These are phyloP conservation scores for Villa cingulata DNA, from an alignment of 2,888 invertebrate genomes.

Conservation along the genomic window DNA sequence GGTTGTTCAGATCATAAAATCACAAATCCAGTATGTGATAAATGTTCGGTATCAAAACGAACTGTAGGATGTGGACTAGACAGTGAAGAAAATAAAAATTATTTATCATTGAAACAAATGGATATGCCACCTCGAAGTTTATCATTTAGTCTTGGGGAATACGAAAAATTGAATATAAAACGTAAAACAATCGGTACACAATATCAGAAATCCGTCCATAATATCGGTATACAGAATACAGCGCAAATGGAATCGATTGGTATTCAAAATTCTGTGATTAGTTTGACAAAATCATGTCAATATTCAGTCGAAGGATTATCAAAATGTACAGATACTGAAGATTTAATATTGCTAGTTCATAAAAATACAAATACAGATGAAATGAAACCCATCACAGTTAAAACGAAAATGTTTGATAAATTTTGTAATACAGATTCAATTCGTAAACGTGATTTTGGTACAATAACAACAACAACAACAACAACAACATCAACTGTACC, in stretches of 20 bases:
- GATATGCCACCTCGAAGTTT: conserved; percentile 40
- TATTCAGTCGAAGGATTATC: conserved; percentile 18
- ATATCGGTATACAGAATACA: conserved; percentile 7
- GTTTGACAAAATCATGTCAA: conserved; percentile 22
- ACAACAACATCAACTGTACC: conserved; percentile 6
- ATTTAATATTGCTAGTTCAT: conserved; percentile 23
- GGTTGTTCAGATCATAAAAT: conserved; percentile 41
- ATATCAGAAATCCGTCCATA: conserved; percentile 12
- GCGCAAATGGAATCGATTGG: conserved; percentile 20
- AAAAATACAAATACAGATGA: conserved; percentile 24
- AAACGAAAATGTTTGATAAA: conserved; percentile 15
- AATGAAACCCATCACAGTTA: conserved; percentile 17
- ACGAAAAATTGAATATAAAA: conserved; percentile 36
- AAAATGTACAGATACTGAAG: conserved; percentile 36
- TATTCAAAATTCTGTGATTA: conserved; percentile 22
- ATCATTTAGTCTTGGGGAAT: conserved; percentile 46
- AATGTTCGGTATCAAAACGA: conserved; percentile 38
- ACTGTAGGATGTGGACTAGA: conserved; percentile 45
- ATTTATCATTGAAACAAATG: conserved; percentile 37
- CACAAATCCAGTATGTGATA: conserved; percentile 39
- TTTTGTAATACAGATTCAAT: conserved; percentile 20
- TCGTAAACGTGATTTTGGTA: conserved; percentile 4
- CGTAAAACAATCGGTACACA: conserved; percentile 28
- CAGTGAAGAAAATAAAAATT: conserved; percentile 13
- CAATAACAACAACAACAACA: conserved; percentile 10